These are phyloP conservation scores for Oscarella lobularis DNA, from an alignment of 37 sponge, comb jelly and placozoan genomes.

Conservation along the genomic window DNA sequence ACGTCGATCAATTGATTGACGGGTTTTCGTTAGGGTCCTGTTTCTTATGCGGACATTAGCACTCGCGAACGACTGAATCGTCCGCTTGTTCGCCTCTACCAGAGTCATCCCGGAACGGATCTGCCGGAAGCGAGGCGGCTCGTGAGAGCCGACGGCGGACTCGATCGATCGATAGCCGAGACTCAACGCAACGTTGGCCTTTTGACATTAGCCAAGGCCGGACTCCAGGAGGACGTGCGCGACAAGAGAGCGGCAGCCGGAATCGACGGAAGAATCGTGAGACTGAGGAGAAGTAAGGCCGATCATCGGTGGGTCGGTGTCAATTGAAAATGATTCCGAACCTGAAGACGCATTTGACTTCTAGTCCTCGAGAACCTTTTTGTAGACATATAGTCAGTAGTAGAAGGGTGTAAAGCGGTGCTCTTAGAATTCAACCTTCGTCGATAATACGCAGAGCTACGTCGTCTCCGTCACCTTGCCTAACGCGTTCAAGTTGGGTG, in stretches of 20 bases:
- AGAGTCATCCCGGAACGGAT: conserved; percentile 61
- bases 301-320: conserved; percentile 51
- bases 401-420: neutral
- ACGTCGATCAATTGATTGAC: neutral
- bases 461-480: no score
- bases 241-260: conserved; percentile 50
- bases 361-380: neutral
- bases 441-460: no score
- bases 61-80: conserved; percentile 61
- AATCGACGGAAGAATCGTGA: conserved; percentile 28
- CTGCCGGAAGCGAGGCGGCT: conserved; percentile 57
- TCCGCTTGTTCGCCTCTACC: conserved; percentile 44
- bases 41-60: conserved; percentile 23
- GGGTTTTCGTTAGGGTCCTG: conserved; percentile 46
- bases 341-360: neutral
- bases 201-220: conserved; percentile 34
- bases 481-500: no score
- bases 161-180: conserved; percentile 29
- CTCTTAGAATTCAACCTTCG: no score
- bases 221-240: conserved; percentile 31
- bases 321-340: neutral
- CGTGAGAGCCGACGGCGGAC: conserved; percentile 8
- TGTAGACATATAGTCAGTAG: neutral
- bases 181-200: conserved; percentile 46
- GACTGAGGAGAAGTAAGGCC: conserved; percentile 38